phyloP scores from a whole-genome alignment of 2,797 vertebrate species.

The Kryptopterus vitreolus region DNA sequence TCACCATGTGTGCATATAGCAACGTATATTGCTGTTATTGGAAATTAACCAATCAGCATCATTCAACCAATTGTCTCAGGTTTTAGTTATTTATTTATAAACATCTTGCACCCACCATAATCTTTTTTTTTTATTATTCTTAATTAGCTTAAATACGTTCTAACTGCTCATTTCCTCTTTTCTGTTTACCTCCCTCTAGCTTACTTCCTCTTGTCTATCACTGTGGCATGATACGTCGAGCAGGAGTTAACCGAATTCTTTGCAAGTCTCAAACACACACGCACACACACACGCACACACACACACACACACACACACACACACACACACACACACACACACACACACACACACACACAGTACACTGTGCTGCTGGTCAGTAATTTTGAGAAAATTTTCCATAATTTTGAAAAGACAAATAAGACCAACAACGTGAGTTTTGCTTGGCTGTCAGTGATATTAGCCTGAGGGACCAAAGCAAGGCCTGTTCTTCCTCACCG shows the following conservation, averaged over 20 bases:
- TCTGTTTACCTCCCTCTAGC: background rate
- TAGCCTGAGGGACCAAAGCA: slow-evolving; percentile 41
- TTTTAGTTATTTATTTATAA: background rate
- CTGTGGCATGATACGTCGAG: background rate
- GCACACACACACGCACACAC: background rate
- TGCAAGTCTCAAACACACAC: background rate
- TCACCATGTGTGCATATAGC: too few relatives aligned
- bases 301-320: slow-evolving; percentile 8
- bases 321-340: background rate
- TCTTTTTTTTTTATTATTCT: background rate
- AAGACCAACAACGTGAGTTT: slow-evolving; percentile 44
- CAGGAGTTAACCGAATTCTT: slow-evolving; percentile 6
- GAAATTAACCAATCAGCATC: background rate
- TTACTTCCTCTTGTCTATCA: background rate
- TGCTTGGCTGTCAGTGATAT: slow-evolving; percentile 45
- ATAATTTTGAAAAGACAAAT: slow-evolving; percentile 55
- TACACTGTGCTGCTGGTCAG: background rate
- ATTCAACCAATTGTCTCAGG: background rate
- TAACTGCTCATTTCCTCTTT: background rate
- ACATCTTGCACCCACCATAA: background rate
- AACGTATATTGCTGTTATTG: too few relatives aligned
- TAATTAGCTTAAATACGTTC: background rate
- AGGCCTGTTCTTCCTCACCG: slow-evolving; percentile 50
- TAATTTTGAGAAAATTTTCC: slow-evolving; percentile 49
- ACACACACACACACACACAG: background rate